Evolutionary conservation across 2,113 vertebrate genomes (phyloP), one percentile per base, ranked within the genome.

Genomic region (Montifringilla adamsi): DNA sequence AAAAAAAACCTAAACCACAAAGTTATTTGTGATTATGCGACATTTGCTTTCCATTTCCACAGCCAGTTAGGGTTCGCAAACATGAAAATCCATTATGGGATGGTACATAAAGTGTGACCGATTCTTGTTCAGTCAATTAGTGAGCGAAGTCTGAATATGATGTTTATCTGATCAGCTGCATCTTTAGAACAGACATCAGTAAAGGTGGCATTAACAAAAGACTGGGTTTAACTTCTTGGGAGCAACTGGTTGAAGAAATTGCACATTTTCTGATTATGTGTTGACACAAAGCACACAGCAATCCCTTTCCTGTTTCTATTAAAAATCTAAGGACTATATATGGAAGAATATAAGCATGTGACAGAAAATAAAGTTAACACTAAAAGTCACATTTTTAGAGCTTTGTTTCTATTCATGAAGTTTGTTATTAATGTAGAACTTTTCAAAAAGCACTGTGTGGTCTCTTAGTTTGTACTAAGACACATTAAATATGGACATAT

Each of bases 41-140:
- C 98, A 98, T 98, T 98, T 98, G 98, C 98, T 98, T 98, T 98
- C 96, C 98, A 98, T 98, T 98, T 97, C 96, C 97, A 97, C 98
- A 98, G 98, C 98, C 98, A 98, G 98, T 99, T 98, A 98, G 98
- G 98, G 97, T 97, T 98, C 98, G 98, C 98, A 98, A 98, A 99
- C 98, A 98, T 98, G 98, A 97, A 98, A 99, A 99, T 98, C 98
- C 98, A 98, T 99, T 99, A 98, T 16, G 92, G 97, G 97, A 98
- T 94, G 98, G 98, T 97, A 98, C 97, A 97, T 98, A 98, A 98
- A 98, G 98, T 99, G 98, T 98, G 98, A 99, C 98, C 74, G 84
- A 97, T 96, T 98, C 98, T 98, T 98, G 98, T 98, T 98, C 98
- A 98, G 98, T 98, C 98, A 98, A 98, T 99, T 99, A 98, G 97